Evolutionary conservation across 2,888 invertebrate genomes (phyloP).

Genomic region (Yponomeuta plumbellus): DNA sequence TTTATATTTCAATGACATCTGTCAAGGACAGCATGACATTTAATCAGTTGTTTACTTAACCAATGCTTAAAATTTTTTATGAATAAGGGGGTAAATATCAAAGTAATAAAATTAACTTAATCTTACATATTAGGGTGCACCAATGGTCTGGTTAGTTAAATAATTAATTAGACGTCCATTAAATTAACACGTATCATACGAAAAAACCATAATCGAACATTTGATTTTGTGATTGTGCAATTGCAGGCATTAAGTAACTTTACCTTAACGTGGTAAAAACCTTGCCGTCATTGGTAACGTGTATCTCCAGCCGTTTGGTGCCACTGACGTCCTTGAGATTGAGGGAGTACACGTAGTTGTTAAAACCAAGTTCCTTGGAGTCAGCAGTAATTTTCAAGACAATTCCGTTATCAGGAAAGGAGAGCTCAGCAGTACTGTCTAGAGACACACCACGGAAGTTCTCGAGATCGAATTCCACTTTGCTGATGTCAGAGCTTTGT

Average conservation of each 20-base stretch:
- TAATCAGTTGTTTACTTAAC: too few relatives aligned
- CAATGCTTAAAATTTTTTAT: too few relatives aligned
- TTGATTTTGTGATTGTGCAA: too few relatives aligned
- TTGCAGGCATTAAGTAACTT: slow-evolving; percentile 17
- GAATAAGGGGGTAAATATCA: too few relatives aligned
- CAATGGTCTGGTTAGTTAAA: too few relatives aligned
- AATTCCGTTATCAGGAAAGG: slow-evolving; percentile 80
- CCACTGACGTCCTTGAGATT: slow-evolving; percentile 77
- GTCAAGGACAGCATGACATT: too few relatives aligned
- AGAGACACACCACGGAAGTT: slow-evolving; percentile 73
- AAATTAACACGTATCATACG: too few relatives aligned
- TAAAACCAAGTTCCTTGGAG: slow-evolving; percentile 78
- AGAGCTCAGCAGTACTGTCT: slow-evolving; percentile 72
- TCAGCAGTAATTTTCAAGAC: slow-evolving; percentile 77
- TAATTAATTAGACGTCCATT: too few relatives aligned
- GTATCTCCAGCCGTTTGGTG: slow-evolving; percentile 79
- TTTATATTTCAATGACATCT: too few relatives aligned
- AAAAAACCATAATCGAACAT: too few relatives aligned
- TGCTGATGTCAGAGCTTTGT: slow-evolving; percentile 76
- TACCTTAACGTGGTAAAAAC: slow-evolving; percentile 83
- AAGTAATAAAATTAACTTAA: too few relatives aligned
- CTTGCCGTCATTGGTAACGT: slow-evolving; percentile 79
- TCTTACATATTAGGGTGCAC: too few relatives aligned
- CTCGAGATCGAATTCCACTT: slow-evolving; percentile 71
- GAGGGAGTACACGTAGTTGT: slow-evolving; percentile 80